Evolutionary conservation across 2,113 vertebrate species (phyloP).

Genomic region (Festucalex cinctus): DNA sequence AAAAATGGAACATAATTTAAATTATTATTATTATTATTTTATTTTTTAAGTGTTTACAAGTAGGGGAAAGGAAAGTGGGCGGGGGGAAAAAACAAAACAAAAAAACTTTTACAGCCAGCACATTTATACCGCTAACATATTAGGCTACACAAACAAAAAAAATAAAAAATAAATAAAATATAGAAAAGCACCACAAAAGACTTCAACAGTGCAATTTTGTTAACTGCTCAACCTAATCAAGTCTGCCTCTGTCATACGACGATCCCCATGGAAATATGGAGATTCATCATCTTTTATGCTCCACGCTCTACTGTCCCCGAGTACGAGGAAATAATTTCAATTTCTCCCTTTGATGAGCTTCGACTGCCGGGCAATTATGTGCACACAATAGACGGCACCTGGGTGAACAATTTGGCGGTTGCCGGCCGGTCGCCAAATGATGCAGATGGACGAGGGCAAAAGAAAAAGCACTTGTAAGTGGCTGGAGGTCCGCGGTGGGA

Average conservation of each 20-base stretch:
- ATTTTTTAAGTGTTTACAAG: no score
- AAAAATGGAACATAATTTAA: no score
- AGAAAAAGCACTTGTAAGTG: neutral
- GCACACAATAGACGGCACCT: slow-evolving; percentile 71
- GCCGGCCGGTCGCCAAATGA: slow-evolving; percentile 43
- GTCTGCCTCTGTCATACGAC: slow-evolving; percentile 62
- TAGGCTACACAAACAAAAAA: neutral
- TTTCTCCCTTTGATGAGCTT: slow-evolving; percentile 78
- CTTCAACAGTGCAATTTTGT: slow-evolving; percentile 42
- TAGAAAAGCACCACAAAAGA: slow-evolving; percentile 11
- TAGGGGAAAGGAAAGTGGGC: no score
- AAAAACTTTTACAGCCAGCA: no score
- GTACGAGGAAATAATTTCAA: slow-evolving; percentile 77
- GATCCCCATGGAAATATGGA: slow-evolving; percentile 73
- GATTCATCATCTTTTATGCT: slow-evolving; percentile 77
- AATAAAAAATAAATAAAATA: neutral
- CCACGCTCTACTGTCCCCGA: slow-evolving; percentile 66
- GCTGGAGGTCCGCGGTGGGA: neutral
- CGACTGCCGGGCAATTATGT: slow-evolving; percentile 77
- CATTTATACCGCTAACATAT: no score
- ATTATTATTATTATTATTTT: no score
- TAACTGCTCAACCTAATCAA: slow-evolving; percentile 70
- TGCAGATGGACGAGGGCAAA: slow-evolving; percentile 13
- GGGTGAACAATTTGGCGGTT: slow-evolving; percentile 54
- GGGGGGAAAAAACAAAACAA: no score